These are phyloP conservation scores for Pachyramphus minor DNA, from an alignment of 2,113 vertebrate species.

Conservation along the genomic window DNA sequence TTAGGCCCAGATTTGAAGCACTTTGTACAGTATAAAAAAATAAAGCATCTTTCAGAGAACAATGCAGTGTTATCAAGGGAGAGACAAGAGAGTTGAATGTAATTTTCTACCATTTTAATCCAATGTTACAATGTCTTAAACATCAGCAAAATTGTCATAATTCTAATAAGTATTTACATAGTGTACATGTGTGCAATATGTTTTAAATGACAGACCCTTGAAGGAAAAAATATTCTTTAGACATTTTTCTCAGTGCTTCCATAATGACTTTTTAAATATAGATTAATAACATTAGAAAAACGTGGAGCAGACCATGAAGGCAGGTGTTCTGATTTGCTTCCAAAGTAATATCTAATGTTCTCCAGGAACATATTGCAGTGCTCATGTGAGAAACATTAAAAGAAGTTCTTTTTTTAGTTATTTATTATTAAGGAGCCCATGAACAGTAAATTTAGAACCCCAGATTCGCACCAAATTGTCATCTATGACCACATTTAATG, in stretches of 20 bases:
- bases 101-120: not conserved
- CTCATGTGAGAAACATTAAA: not conserved
- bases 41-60: not conserved
- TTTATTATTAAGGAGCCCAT: not conserved
- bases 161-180: not conserved
- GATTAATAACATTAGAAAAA: not conserved
- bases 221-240: not conserved
- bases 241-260: not conserved
- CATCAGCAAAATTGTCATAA: not conserved
- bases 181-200: accelerated
- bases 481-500: not conserved
- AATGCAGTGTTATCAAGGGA: not conserved
- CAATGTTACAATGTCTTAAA: not conserved
- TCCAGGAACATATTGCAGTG: not conserved
- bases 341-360: not conserved
- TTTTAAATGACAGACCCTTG: not conserved
- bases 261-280: not conserved
- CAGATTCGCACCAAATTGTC: not conserved
- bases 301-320: not conserved
- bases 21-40: not conserved
- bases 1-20: not conserved
- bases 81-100: not conserved
- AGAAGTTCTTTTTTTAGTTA: not conserved
- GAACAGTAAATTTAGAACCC: not conserved
- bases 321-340: not conserved